A percentile compares a stretch with the other conserved stretches of the same genome.
Conservation (phyloP, 2,113 vertebrate genomes). For the Choloepus hoffmanni region DNA sequence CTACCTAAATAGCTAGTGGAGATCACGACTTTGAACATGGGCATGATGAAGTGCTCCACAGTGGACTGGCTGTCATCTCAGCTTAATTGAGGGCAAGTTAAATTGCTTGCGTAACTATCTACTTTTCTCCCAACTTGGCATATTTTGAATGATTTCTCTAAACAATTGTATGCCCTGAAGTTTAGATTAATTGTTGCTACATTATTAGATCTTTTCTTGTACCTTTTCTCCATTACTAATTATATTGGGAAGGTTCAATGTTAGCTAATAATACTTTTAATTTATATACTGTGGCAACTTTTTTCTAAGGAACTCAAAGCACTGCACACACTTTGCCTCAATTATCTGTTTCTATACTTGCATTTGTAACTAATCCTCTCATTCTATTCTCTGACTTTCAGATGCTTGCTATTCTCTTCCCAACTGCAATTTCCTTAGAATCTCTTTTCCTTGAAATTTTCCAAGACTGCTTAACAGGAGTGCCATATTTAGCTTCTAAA, state of each 20-base stretch:
- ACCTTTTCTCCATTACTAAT: conserved; percentile 39
- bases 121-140: not conserved
- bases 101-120: not conserved
- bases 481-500: conserved; percentile 82
- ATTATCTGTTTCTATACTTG: conserved; percentile 70
- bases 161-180: not conserved
- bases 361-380: conserved; percentile 55
- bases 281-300: conserved; percentile 27
- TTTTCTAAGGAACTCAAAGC: conserved; percentile 48
- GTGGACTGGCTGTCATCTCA: not conserved
- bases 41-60: not conserved
- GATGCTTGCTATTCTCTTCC: conserved; percentile 75
- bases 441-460: conserved; percentile 79
- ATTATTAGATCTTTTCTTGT: conserved; percentile 14
- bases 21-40: not conserved
- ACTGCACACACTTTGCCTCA: conserved; percentile 53
- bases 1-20: not conserved
- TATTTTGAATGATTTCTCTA: not conserved
- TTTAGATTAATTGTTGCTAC: conserved; percentile 33
- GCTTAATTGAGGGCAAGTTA: not conserved
- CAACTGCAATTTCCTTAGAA: conserved; percentile 79
- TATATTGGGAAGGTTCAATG: conserved; percentile 3
- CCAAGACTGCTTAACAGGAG: conserved; percentile 80
- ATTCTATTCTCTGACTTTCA: conserved; percentile 76
- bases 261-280: conserved; percentile 61